Percentiles rank a stretch among this genome's conserved stretches.
Conservation (phyloP, 2,888 invertebrate species). For the Cheilosia impressa region DNA sequence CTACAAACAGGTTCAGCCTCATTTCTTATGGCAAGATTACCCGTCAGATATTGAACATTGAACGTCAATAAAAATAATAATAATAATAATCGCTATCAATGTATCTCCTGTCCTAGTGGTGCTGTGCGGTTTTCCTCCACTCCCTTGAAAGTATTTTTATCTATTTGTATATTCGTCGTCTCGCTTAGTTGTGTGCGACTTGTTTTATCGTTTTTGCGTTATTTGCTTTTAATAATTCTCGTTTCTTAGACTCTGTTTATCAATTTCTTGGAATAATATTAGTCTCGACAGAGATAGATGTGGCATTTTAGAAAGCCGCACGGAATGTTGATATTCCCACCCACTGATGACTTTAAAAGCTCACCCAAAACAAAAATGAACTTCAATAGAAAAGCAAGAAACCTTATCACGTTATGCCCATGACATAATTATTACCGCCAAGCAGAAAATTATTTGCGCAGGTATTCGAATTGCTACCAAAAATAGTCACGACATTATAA, state of each 20-base stretch:
- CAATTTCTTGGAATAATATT: no score
- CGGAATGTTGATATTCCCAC: background rate
- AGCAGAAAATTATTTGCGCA: background rate
- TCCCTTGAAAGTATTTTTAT: background rate
- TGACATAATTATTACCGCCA: slow-evolving; percentile 10
- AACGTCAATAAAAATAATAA: background rate
- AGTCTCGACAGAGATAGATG: background rate
- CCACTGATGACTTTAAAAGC: background rate
- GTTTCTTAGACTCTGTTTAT: no score
- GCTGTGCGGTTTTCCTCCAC: background rate
- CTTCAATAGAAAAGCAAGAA: background rate
- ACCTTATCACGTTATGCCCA: slow-evolving; percentile 22
- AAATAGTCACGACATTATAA: background rate
- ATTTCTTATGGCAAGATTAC: no score
- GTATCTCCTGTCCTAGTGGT: background rate
- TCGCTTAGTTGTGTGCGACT: background rate
- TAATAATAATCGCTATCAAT: background rate
- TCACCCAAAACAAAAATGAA: background rate
- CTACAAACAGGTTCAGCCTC: no score
- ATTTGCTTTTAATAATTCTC: no score
- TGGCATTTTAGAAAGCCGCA: background rate
- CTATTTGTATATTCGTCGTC: background rate
- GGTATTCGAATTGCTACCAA: background rate
- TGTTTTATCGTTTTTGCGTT: no score
- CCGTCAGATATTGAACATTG: background rate